Conservation (phyloP, 1,140 invertebrate species). For the Aporrectodea caliginosa region DNA sequence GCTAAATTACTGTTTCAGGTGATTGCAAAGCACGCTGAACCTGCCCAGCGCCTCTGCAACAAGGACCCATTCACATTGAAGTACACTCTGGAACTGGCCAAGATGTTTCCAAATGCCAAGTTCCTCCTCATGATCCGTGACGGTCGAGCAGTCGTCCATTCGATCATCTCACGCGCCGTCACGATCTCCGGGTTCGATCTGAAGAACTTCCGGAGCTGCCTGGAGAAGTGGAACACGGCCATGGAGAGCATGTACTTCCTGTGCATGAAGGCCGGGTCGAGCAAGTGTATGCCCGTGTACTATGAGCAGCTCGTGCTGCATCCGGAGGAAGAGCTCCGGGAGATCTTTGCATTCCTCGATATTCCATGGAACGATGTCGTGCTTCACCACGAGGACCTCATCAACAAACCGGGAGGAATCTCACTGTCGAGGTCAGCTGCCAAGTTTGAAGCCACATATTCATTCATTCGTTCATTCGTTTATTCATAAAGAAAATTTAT, state of each 20-base stretch:
- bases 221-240: conserved; percentile 91
- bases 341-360: conserved; percentile 81
- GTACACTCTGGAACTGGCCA: conserved; percentile 72
- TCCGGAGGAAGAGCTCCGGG: conserved; percentile 78
- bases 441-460: no score
- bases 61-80: conserved; percentile 96
- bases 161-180: conserved; percentile 89
- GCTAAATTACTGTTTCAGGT: no score
- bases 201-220: conserved; percentile 81
- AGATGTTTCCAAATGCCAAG: conserved; percentile 71
- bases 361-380: conserved; percentile 92
- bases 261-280: conserved; percentile 73
- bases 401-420: conserved; percentile 79
- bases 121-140: conserved; percentile 96
- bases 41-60: conserved; percentile 85
- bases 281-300: conserved; percentile 78
- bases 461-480: no score
- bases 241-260: conserved; percentile 88
- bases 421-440: conserved; percentile 74
- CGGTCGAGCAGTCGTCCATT: conserved; percentile 92
- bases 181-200: conserved; percentile 96
- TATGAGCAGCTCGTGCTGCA: conserved; percentile 95
- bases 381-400: conserved; percentile 90
- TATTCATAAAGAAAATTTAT: no score
- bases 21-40: conserved; percentile 89